These are phyloP conservation scores for Lumbricus terrestris DNA, from an alignment of 2,888 invertebrate genomes.

Conservation along the genomic window DNA sequence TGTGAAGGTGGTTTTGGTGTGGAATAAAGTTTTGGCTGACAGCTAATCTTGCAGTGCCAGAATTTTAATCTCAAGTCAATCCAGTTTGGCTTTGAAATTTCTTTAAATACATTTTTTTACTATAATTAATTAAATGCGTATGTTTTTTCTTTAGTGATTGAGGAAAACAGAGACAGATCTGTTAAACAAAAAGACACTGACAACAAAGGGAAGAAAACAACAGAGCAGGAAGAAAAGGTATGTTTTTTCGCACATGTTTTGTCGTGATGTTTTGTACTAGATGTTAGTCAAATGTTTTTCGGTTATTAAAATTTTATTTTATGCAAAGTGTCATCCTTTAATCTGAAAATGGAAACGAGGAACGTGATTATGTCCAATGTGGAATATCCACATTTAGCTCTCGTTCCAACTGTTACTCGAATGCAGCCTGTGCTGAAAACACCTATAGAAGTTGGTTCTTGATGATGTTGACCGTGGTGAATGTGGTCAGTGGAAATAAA, in stretches of 20 bases:
- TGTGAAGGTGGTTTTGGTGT: not conserved
- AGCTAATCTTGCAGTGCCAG: not conserved
- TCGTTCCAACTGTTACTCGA: too few species aligned
- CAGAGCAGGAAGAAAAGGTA: not conserved
- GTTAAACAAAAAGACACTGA: not conserved
- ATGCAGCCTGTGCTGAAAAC: too few species aligned
- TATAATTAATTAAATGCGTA: not conserved
- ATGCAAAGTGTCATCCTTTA: too few species aligned
- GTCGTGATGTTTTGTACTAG: not conserved
- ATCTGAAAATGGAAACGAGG: too few species aligned
- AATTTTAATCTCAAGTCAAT: not conserved
- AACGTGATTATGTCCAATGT: too few species aligned
- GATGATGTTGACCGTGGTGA: too few species aligned
- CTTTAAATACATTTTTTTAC: not conserved
- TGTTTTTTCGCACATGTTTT: not conserved
- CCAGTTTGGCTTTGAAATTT: not conserved
- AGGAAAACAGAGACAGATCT: not conserved
- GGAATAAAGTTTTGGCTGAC: not conserved
- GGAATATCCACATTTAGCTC: too few species aligned
- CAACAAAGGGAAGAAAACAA: not conserved
- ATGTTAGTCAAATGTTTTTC: not conserved
- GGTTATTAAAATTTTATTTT: too few species aligned
- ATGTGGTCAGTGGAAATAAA: too few species aligned
- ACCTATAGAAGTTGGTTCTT: too few species aligned
- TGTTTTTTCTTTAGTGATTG: not conserved